phyloP scores from a whole-genome alignment of 2,888 invertebrate genomes.

The Gryllus longicercus region DNA sequence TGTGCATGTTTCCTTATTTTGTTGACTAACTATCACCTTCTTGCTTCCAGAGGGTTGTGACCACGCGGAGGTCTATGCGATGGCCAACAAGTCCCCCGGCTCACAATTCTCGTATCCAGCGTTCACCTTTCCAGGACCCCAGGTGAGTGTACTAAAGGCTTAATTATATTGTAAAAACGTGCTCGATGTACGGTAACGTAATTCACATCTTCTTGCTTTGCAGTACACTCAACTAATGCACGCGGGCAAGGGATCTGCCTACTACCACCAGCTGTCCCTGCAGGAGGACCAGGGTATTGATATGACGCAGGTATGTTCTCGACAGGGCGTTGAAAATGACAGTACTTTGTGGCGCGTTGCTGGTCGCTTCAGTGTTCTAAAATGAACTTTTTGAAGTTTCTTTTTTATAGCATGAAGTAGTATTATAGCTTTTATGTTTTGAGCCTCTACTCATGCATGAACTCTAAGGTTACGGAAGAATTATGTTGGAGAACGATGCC shows the following conservation, averaged over 20 bases:
- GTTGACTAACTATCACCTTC: too few species aligned
- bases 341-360: too few species aligned
- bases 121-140: conserved; percentile 51
- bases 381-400: too few species aligned
- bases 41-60: conserved; percentile 35
- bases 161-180: neutral
- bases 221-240: conserved; percentile 39
- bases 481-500: too few species aligned
- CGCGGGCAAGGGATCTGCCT: conserved; percentile 63
- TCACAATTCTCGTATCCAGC: conserved; percentile 47
- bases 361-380: too few species aligned
- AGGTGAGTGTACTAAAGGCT: conserved; percentile 42
- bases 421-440: too few species aligned
- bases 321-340: too few species aligned
- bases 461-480: too few species aligned
- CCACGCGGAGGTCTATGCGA: conserved; percentile 46
- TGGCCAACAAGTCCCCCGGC: conserved; percentile 42
- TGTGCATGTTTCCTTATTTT: too few species aligned
- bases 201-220: neutral
- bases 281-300: conserved; percentile 87
- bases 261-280: conserved; percentile 76
- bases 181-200: neutral
- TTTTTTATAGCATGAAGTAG: too few species aligned
- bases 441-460: too few species aligned
- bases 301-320: conserved; percentile 66